A percentile compares a stretch with the other conserved stretches of the same genome.
These are phyloP conservation scores for Synanthedon myopaeformis DNA, from an alignment of 2,888 invertebrate genomes.

Conservation along the genomic window DNA sequence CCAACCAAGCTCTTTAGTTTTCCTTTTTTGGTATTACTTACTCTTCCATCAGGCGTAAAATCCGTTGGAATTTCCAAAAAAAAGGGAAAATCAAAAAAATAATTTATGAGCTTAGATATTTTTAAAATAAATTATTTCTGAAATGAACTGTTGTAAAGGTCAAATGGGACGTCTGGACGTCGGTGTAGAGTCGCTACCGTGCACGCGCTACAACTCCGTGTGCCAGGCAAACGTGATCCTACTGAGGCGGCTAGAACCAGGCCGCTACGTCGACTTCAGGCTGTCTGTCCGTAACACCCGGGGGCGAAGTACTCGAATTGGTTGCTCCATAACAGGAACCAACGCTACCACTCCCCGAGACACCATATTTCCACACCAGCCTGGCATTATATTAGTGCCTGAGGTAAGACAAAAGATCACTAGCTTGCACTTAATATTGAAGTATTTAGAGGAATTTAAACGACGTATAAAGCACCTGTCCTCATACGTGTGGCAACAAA, in stretches of 20 bases:
- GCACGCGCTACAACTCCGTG: conserved; percentile 87
- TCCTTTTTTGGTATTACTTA: too few relatives aligned
- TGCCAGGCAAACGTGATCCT: conserved; percentile 91
- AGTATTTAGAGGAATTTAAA: neutral
- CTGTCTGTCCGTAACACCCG: conserved; percentile 80
- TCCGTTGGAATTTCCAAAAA: too few relatives aligned
- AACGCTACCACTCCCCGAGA: conserved; percentile 87
- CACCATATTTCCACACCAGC: conserved; percentile 85
- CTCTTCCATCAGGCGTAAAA: too few relatives aligned
- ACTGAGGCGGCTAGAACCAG: conserved; percentile 79
- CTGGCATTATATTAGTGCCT: conserved; percentile 79
- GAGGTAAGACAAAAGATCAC: conserved; percentile 66
- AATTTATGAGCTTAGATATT: neutral
- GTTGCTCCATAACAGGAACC: conserved; percentile 85
- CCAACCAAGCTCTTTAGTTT: too few relatives aligned
- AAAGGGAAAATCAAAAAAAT: neutral
- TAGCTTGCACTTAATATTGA: neutral
- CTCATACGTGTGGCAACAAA: conserved; percentile 20
- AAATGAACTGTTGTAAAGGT: conserved; percentile 31
- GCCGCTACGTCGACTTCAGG: conserved; percentile 87
- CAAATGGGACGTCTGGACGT: conserved; percentile 81
- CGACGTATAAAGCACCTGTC: conserved; percentile 8
- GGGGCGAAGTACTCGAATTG: conserved; percentile 79
- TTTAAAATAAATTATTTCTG: neutral
- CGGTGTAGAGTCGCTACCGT: conserved; percentile 83